Evolutionary conservation across 2,888 invertebrate species (phyloP).

Genomic region (Leptopilina myrica): DNA sequence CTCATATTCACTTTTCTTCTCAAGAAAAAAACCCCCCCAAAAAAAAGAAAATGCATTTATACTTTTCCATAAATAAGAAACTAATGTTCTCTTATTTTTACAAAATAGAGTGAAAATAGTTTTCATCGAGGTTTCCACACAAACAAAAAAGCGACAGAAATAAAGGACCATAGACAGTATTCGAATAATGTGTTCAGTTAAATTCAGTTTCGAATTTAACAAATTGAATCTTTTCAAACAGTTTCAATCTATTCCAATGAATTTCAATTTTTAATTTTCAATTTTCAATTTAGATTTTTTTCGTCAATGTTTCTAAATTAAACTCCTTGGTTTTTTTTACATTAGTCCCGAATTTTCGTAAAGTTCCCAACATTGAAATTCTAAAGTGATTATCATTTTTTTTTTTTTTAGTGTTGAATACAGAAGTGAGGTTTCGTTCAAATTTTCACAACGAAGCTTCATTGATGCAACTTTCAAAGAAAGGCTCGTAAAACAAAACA

Average conservation of each 20-base stretch:
- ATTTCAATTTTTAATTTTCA: not conserved
- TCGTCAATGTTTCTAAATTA: too few relatives aligned
- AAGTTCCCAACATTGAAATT: not conserved
- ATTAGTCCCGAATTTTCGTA: too few relatives aligned
- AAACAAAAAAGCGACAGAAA: too few relatives aligned
- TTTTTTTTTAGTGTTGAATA: not conserved
- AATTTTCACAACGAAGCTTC: slow-evolving; percentile 34
- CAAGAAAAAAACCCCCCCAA: too few relatives aligned
- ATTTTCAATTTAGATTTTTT: not conserved
- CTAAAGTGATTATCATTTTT: not conserved
- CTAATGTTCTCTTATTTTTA: too few relatives aligned
- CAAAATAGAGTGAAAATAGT: too few relatives aligned
- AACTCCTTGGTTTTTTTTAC: too few relatives aligned
- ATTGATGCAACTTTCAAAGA: slow-evolving; percentile 36
- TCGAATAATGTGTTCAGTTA: not conserved
- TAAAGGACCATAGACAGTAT: slow-evolving; percentile 1
- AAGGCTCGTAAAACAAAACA: slow-evolving; percentile 39
- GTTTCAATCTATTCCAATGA: too few relatives aligned
- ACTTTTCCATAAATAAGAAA: not conserved
- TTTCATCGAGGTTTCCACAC: too few relatives aligned
- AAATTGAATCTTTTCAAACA: not conserved
- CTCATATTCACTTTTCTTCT: not conserved
- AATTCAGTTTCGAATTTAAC: slow-evolving; percentile 7
- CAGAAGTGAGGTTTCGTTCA: slow-evolving; percentile 8
- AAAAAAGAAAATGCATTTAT: slow-evolving; percentile 6